A percentile compares a stretch with the other conserved stretches of the same genome.
Evolutionary conservation across 92 coral and sea anemone genomes (phyloP).

Genomic region (Montipora capitata): DNA sequence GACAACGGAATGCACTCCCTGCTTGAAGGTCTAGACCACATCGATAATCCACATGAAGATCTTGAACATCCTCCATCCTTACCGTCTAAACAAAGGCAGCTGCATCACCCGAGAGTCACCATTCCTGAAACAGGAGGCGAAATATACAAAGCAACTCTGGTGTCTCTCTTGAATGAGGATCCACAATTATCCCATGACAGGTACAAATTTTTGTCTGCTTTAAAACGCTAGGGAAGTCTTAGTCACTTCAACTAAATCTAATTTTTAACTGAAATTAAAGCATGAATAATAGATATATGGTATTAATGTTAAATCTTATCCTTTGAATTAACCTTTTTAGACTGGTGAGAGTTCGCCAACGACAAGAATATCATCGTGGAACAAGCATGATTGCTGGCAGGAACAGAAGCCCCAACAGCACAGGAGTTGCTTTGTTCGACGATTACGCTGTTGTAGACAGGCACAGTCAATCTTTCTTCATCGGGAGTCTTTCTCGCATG

Average conservation of each 20-base stretch:
- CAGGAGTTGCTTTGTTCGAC: slow-evolving; percentile 52
- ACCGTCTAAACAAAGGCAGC: slow-evolving; percentile 11
- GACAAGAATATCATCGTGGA: slow-evolving; percentile 49
- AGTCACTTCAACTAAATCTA: slow-evolving; percentile 2
- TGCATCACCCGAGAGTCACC: slow-evolving; percentile 49
- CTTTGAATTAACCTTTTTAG: slow-evolving; percentile 25
- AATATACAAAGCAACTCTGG: slow-evolving; percentile 51
- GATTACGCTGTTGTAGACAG: slow-evolving; percentile 67
- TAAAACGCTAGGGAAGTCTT: neutral
- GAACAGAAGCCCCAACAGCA: neutral
- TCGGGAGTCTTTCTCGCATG: slow-evolving; percentile 53
- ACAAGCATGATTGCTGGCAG: slow-evolving; percentile 5
- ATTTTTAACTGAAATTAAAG: neutral
- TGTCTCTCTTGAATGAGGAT: slow-evolving; percentile 35
- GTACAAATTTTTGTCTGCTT: slow-evolving; percentile 7
- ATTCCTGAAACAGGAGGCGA: slow-evolving; percentile 43
- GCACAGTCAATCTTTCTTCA: slow-evolving; percentile 41
- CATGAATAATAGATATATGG: neutral
- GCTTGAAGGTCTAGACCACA: slow-evolving; percentile 47
- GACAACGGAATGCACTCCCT: slow-evolving; percentile 46
- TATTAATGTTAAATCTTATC: slow-evolving; percentile 1
- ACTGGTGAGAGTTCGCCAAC: slow-evolving; percentile 65
- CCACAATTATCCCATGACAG: slow-evolving; percentile 3
- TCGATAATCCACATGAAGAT: slow-evolving; percentile 34
- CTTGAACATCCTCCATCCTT: neutral